Evolutionary conservation across 1,140 invertebrate species (phyloP).

Genomic region (Tetranychus urticae): DNA sequence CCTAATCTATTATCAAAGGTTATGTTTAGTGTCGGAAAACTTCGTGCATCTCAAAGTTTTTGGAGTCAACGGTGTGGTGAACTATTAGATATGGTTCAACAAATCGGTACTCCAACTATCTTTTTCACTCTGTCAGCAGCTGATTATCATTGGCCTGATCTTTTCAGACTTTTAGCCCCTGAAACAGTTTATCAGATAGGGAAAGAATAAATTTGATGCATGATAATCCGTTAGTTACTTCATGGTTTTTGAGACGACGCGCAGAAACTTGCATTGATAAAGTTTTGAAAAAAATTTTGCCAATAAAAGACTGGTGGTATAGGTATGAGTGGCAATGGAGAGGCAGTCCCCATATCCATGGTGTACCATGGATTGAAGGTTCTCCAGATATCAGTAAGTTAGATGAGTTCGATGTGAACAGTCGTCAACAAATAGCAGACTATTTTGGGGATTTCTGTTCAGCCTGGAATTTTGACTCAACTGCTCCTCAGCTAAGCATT

Average conservation of each 20-base stretch:
- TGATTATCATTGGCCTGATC: too few relatives aligned
- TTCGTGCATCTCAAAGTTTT: too few relatives aligned
- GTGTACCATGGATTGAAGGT: neutral
- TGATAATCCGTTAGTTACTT: neutral
- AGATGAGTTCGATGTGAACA: neutral
- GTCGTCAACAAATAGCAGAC: neutral
- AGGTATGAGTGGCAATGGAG: neutral
- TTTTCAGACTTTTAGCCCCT: neutral
- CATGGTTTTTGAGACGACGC: neutral
- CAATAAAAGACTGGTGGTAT: neutral
- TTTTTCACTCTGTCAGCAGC: too few relatives aligned
- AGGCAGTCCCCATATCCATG: neutral
- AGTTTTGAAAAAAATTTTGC: neutral
- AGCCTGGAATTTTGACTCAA: neutral
- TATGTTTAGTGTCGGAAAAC: neutral
- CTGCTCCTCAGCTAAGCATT: too few relatives aligned
- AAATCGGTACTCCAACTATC: too few relatives aligned
- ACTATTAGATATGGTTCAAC: too few relatives aligned
- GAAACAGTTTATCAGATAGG: neutral
- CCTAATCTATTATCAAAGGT: neutral
- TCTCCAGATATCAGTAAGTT: neutral
- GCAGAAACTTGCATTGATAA: neutral
- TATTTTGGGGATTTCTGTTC: neutral
- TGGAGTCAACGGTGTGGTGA: too few relatives aligned
- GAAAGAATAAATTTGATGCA: neutral